Evolutionary conservation across 2,113 vertebrate species (phyloP).

Genomic region (Nothobranchius kuhntae): DNA sequence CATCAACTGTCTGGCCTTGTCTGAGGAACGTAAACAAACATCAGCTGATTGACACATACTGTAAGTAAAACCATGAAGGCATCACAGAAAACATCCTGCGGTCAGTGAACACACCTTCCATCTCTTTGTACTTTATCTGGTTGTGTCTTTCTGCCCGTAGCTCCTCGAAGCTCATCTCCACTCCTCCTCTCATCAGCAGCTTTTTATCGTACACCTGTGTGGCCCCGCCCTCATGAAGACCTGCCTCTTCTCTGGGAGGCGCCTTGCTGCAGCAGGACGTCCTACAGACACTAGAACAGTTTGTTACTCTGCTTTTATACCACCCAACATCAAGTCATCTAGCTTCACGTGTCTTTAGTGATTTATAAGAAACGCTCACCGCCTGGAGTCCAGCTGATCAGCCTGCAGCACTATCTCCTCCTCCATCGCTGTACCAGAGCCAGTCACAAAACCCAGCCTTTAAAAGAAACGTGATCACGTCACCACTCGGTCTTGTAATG

Average conservation of each 20-base stretch:
- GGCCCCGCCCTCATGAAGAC: neutral
- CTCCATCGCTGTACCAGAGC: neutral
- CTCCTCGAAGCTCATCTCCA: constrained; percentile 36
- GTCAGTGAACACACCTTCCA: constrained; percentile 27
- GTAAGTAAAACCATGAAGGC: neutral
- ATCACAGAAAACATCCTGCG: neutral
- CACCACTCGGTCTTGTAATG: no score
- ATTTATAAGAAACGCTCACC: neutral
- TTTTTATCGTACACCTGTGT: constrained; percentile 19
- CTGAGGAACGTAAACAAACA: constrained; percentile 8
- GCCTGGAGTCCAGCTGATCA: neutral
- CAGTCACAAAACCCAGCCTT: neutral
- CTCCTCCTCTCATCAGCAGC: constrained; percentile 13
- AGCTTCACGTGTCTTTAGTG: no score
- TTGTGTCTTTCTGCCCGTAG: constrained; percentile 22
- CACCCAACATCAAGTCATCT: no score
- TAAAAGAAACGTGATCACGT: no score
- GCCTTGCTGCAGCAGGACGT: neutral
- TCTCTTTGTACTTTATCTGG: neutral
- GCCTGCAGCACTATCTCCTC: neutral
- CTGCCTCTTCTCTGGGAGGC: neutral
- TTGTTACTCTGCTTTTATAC: no score
- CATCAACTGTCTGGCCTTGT: neutral
- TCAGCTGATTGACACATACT: neutral
- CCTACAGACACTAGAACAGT: constrained; percentile 3